A percentile compares a stretch with the other conserved stretches of the same genome.
phyloP scores from a whole-genome alignment of 2,797 vertebrate genomes.

The Champsocephalus gunnari region DNA sequence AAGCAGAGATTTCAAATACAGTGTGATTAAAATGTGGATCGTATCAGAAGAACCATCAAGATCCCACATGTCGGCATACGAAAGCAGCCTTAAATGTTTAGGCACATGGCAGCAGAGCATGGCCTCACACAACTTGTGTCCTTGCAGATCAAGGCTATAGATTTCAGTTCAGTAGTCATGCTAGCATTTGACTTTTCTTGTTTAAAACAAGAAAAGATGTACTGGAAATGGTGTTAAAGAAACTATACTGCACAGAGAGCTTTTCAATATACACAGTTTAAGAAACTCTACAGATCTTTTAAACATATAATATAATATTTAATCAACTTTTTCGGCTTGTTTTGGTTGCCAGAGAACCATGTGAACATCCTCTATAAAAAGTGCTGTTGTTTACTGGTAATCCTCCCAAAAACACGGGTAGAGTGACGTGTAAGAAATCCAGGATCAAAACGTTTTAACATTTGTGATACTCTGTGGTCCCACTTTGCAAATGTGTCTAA shows the following conservation, averaged over 20 bases:
- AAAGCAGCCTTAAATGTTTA: slow-evolving; percentile 50
- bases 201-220: slow-evolving; percentile 18
- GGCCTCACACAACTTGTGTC: slow-evolving; percentile 58
- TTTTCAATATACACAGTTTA: too few species aligned
- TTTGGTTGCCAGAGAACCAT: not conserved
- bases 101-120: slow-evolving; percentile 56
- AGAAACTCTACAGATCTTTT: too few species aligned
- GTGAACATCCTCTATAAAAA: not conserved
- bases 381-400: not conserved
- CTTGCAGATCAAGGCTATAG: slow-evolving; percentile 36
- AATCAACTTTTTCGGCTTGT: not conserved
- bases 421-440: not conserved
- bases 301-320: too few species aligned
- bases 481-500: not conserved
- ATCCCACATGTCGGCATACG: slow-evolving; percentile 51
- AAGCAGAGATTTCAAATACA: slow-evolving; percentile 23
- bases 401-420: not conserved
- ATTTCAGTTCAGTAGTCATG: slow-evolving; percentile 43
- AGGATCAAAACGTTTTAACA: not conserved
- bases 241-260: not conserved
- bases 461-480: not conserved
- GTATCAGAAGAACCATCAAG: slow-evolving; percentile 44
- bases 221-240: not conserved
- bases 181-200: slow-evolving; percentile 19
- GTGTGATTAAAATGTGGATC: slow-evolving; percentile 39